Conservation (phyloP, 2,113 vertebrate species). For the Cyprinodon tularosa region DNA sequence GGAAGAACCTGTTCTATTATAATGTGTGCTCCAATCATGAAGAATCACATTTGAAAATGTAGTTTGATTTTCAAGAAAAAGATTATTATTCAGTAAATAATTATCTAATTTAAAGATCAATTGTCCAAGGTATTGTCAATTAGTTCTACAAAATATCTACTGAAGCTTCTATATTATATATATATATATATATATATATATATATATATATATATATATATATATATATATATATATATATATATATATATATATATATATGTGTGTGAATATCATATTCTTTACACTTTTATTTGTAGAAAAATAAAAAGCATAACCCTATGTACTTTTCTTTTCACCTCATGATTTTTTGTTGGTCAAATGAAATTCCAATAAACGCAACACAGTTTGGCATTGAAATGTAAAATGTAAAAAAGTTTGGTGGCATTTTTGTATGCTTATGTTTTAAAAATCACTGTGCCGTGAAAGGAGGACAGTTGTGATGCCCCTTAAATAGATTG, state of each 20-base stretch:
- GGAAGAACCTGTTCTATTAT: slow-evolving; percentile 29
- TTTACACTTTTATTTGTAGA: not conserved
- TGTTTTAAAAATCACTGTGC: not conserved
- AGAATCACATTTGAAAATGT: not conserved
- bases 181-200: not conserved
- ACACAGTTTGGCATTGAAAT: not conserved
- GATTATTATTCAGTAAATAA: slow-evolving; percentile 14
- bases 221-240: no score
- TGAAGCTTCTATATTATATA: not conserved
- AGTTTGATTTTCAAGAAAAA: slow-evolving; percentile 7
- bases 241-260: no score
- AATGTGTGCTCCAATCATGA: slow-evolving; percentile 18
- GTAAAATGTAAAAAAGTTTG: not conserved
- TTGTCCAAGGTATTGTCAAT: not conserved
- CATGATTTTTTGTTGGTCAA: not conserved
- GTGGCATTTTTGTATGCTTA: not conserved
- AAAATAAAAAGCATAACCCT: not conserved
- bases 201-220: no score
- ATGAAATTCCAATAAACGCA: not conserved
- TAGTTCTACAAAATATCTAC: not conserved
- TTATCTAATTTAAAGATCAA: slow-evolving; percentile 23
- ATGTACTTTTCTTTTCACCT: not conserved
- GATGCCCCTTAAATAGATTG: slow-evolving; percentile 41
- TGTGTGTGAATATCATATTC: not conserved
- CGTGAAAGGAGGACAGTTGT: slow-evolving; percentile 56